These are phyloP conservation scores for Microcebus jonahi DNA, from an alignment of 2,113 vertebrate genomes.

Conservation along the genomic window DNA sequence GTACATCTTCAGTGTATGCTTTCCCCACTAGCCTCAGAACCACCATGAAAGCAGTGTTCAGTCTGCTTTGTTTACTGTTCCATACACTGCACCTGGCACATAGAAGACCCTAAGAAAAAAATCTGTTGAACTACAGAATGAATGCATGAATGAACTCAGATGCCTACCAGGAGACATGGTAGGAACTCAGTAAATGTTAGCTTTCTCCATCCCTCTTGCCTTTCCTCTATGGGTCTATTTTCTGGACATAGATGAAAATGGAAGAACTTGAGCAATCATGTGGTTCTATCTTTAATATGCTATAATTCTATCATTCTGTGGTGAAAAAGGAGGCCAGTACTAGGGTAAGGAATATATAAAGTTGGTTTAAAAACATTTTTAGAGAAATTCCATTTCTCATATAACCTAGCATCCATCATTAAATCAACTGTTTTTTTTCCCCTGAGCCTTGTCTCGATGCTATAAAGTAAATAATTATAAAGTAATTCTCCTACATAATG, in stretches of 20 bases:
- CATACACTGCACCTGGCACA: not conserved
- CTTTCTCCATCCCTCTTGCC: not conserved
- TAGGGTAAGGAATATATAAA: not conserved
- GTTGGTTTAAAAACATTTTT: not conserved
- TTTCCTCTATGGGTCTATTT: not conserved
- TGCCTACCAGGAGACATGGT: not conserved
- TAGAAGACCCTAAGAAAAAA: not conserved
- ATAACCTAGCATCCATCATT: conserved; percentile 41
- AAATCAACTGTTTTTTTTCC: not conserved
- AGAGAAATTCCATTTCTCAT: conserved; percentile 42
- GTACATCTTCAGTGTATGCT: not conserved
- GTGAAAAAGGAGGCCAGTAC: conserved; percentile 3
- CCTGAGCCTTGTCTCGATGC: not conserved
- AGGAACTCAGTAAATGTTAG: conserved; percentile 9
- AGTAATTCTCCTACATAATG: not conserved
- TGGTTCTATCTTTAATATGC: not conserved
- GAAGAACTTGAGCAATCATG: not conserved
- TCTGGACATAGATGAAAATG: not conserved
- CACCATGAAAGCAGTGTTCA: not conserved
- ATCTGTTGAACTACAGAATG: not conserved
- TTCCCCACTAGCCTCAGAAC: not conserved
- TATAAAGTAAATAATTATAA: conserved; percentile 25
- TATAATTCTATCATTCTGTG: not conserved
- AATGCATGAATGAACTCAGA: not conserved
- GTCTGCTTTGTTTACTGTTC: not conserved